Base-by-base conservation (phyloP, 2,888 invertebrate genomes). In the Eupithecia subumbrata region DNA sequence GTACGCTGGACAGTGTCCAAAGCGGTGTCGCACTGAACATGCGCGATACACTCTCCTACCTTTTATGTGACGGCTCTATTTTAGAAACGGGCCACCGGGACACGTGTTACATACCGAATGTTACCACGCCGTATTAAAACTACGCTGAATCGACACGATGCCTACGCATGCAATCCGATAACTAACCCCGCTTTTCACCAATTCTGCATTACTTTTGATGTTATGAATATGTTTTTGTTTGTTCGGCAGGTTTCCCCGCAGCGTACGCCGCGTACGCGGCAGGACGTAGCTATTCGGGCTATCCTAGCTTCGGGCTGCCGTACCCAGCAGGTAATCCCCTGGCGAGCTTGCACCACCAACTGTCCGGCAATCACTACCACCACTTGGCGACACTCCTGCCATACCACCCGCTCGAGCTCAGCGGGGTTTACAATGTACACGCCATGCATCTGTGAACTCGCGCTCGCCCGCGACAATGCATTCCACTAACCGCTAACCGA, bases 281-380 rank as follows among this genome's bases (percentile, higher is more conserved):
- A 94, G 98, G 98, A 95, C 97, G 98, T 95, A 98, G 98, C 95
- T 98, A 98, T 96, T 98, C 98, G 96, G 98, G 98, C 96, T 98
- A 98, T 96, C 98, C 98, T 96, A 98, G 98, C 97, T 98, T 98
- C 96, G 98, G 98, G 96, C 98, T 98, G 96, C 98, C 98, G 94
- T 98, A 98, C 96, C 98, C 98, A 94, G 97, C 98, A 98, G 98
- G 98, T 98, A 98, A 98, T 96, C 94, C 96, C 95, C 96, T 97
- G 95, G 95, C 96, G 96, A 97, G 96, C 96, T 96, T 97, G 96
- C 96, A 97, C 95, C 96, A 96, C 95, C 96, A 96, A 94, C 92
- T 95, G 88, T 96, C 95, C 95, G 94, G 95, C 93, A 92, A 94
- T 91, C 92, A 95, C 95, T 96, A 95, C 95, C 96, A 95, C 93